Evolutionary conservation across 2,888 invertebrate genomes (phyloP).

Genomic region (Hololepta plana): DNA sequence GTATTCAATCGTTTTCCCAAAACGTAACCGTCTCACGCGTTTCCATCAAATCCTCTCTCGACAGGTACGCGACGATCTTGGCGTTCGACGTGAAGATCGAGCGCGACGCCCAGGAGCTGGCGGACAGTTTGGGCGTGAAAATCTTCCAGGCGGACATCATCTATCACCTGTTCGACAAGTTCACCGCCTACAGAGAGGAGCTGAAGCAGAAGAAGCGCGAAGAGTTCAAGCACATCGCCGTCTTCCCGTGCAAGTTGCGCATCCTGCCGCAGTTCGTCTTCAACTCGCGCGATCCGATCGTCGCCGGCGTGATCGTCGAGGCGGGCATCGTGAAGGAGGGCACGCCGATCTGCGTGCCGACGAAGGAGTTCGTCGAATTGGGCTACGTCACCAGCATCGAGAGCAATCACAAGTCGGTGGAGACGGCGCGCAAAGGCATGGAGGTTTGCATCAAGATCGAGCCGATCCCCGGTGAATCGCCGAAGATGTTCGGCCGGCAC

Average conservation of each 20-base stretch:
- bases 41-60: constrained; percentile 1
- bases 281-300: constrained; percentile 97
- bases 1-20: constrained; percentile 21
- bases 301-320: constrained; percentile 89
- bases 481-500: constrained; percentile 96
- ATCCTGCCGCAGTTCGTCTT: constrained; percentile 80
- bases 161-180: constrained; percentile 97
- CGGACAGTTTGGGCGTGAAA: constrained; percentile 82
- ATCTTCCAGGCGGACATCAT: constrained; percentile 99
- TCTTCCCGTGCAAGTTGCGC: constrained; percentile 92
- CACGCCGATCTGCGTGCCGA: constrained; percentile 94
- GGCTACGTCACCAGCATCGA: constrained; percentile 93
- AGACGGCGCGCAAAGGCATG: constrained; percentile 86
- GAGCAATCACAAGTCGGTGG: constrained; percentile 86
- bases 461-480: constrained; percentile 92
- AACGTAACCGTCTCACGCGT: too few species aligned
- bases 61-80: constrained; percentile 84
- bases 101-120: constrained; percentile 93
- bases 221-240: constrained; percentile 91
- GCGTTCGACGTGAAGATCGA: constrained; percentile 99
- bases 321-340: constrained; percentile 91
- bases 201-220: constrained; percentile 79
- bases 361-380: constrained; percentile 88
- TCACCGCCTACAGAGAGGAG: constrained; percentile 83
- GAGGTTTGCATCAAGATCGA: constrained; percentile 97